phyloP scores from a whole-genome alignment of 2,113 vertebrate genomes.

The Eolophus roseicapilla region DNA sequence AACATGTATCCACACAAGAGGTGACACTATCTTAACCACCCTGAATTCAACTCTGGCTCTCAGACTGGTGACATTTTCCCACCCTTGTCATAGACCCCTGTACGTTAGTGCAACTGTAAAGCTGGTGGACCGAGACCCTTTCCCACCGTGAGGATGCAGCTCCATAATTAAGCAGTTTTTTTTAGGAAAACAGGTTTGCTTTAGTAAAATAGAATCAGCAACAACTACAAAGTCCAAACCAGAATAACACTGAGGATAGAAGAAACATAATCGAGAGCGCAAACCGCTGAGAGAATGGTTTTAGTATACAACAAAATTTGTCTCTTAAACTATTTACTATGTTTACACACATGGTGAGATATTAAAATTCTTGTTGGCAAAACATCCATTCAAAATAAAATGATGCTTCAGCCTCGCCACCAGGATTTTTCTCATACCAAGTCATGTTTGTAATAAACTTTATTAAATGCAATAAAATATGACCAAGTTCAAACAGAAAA shows the following conservation, averaged over 20 bases:
- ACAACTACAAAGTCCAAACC: not conserved
- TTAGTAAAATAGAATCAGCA: not conserved
- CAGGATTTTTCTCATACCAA: not conserved
- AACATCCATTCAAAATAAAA: slow-evolving; percentile 14
- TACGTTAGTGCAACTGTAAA: not conserved
- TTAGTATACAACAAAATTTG: not conserved
- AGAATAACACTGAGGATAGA: not conserved
- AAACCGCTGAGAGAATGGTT: not conserved
- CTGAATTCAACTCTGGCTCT: not conserved
- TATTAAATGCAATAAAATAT: slow-evolving; percentile 32
- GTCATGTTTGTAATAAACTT: slow-evolving; percentile 2
- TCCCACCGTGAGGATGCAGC: not conserved
- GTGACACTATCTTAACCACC: not conserved
- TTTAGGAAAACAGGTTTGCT: not conserved
- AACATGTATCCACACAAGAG: not conserved
- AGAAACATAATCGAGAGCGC: accelerated
- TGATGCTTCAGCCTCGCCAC: not conserved
- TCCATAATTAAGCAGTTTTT: not conserved
- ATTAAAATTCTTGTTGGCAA: slow-evolving; percentile 18
- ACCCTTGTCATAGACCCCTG: not conserved
- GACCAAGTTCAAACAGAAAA: slow-evolving; percentile 4
- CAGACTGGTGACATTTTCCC: not conserved
- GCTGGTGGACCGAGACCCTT: not conserved
- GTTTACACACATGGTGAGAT: not conserved
- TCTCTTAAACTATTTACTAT: not conserved